These are phyloP conservation scores for Girardia tigrina DNA, from an alignment of 2,888 invertebrate genomes.

Conservation along the genomic window DNA sequence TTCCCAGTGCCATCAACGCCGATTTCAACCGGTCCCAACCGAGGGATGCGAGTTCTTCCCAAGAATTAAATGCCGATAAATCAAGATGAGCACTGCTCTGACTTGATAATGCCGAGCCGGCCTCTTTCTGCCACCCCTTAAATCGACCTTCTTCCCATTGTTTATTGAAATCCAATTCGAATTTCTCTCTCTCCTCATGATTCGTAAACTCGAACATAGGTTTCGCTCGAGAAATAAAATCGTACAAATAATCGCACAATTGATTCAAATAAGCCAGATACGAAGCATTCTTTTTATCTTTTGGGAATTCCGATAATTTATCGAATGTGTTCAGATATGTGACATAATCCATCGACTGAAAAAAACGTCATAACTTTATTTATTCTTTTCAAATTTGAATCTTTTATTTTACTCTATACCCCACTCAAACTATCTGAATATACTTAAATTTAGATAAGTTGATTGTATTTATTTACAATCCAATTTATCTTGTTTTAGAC, in stretches of 20 bases:
- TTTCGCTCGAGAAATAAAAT: slow-evolving; percentile 67
- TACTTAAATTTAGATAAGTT: no score
- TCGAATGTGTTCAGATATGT: slow-evolving; percentile 83
- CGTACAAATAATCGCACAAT: slow-evolving; percentile 69
- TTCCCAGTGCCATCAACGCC: slow-evolving; percentile 79
- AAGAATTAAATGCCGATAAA: slow-evolving; percentile 84
- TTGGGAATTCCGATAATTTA: slow-evolving; percentile 79
- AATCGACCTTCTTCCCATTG: slow-evolving; percentile 78
- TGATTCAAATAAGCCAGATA: slow-evolving; percentile 66
- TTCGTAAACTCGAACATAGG: slow-evolving; percentile 64
- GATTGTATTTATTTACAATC: no score
- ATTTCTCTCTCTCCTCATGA: slow-evolving; percentile 60
- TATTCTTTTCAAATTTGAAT: no score
- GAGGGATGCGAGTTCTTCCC: slow-evolving; percentile 74
- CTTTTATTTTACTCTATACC: no score
- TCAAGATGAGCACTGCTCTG: slow-evolving; percentile 91
- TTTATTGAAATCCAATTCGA: slow-evolving; percentile 65
- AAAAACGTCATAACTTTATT: no score
- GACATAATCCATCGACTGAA: slow-evolving; percentile 68
- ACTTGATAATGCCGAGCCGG: slow-evolving; percentile 64
- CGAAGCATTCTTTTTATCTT: slow-evolving; percentile 56
- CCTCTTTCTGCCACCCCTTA: slow-evolving; percentile 87
- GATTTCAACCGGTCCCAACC: slow-evolving; percentile 92
- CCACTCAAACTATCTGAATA: no score
- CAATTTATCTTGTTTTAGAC: no score